A percentile compares a stretch with the other conserved stretches of the same genome.
Evolutionary conservation across 2,888 invertebrate genomes (phyloP).

Genomic region (Bruchidius siliquastri): DNA sequence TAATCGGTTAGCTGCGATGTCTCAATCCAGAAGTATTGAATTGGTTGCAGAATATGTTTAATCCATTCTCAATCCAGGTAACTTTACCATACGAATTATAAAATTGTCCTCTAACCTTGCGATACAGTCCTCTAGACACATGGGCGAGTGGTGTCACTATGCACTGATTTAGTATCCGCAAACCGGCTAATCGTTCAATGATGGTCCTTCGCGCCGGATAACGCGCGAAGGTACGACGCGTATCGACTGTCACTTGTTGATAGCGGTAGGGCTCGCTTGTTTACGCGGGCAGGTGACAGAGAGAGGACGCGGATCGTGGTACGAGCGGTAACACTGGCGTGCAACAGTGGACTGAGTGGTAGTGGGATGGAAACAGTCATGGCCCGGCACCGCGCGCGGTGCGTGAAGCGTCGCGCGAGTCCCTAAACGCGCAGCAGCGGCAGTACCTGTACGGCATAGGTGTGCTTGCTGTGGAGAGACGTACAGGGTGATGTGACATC

Average conservation of each 20-base stretch:
- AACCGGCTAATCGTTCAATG: background rate
- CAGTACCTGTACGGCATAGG: conserved; percentile 26
- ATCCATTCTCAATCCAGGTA: too few species aligned
- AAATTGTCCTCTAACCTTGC: too few species aligned
- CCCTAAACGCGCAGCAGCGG: conserved; percentile 5
- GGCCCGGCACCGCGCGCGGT: background rate
- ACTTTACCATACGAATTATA: too few species aligned
- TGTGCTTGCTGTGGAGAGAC: background rate
- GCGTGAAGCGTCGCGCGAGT: background rate
- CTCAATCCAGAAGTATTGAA: too few species aligned
- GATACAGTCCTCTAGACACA: too few species aligned
- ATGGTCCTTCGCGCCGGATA: conserved; percentile 15
- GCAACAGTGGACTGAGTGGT: conserved; percentile 29
- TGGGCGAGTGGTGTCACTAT: too few species aligned
- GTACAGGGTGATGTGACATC: background rate
- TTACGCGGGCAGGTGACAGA: conserved; percentile 12
- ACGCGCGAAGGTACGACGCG: conserved; percentile 7
- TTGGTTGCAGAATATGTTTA: too few species aligned
- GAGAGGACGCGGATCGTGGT: conserved; percentile 29
- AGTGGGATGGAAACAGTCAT: background rate
- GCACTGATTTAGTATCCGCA: background rate
- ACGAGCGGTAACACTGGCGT: conserved; percentile 37
- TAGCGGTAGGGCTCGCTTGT: background rate
- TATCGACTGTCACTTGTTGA: background rate
- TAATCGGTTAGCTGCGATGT: too few species aligned